A percentile compares a stretch with the other conserved stretches of the same genome.
These are phyloP conservation scores for Carettochelys insculpta DNA, from an alignment of 2,113 vertebrate genomes.

Conservation along the genomic window DNA sequence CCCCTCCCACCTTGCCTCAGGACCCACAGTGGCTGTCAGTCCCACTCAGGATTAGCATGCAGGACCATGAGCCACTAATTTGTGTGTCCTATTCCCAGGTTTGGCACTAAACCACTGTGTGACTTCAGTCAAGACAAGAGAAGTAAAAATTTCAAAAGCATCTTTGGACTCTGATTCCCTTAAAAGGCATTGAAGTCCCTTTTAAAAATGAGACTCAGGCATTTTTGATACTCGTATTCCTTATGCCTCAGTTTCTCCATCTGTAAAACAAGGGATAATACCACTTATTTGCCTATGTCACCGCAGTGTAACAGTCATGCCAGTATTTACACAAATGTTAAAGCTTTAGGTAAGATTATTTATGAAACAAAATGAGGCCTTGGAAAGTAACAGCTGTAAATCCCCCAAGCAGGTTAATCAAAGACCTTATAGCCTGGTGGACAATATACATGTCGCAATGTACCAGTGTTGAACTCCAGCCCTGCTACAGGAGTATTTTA, in stretches of 20 bases:
- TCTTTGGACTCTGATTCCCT: rapidly evolving
- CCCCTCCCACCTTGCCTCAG: too few species aligned
- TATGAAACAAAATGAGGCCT: background rate
- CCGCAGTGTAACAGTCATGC: too few species aligned
- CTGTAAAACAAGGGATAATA: background rate
- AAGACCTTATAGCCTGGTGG: background rate
- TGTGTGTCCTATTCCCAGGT: background rate
- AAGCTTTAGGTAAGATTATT: background rate
- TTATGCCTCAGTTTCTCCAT: background rate
- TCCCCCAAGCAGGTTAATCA: rapidly evolving
- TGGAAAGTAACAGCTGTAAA: background rate
- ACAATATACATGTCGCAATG: background rate
- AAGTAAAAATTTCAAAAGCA: background rate
- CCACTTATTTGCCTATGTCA: background rate
- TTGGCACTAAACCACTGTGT: background rate
- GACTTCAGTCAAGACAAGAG: background rate
- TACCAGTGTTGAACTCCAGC: background rate
- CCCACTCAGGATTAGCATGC: background rate
- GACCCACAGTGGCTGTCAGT: too few species aligned
- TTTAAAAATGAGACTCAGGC: background rate
- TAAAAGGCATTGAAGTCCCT: background rate
- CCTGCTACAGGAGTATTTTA: background rate
- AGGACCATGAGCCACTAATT: background rate
- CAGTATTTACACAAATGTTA: background rate
- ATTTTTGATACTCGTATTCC: background rate